phyloP scores from a whole-genome alignment of 2,888 invertebrate species.

The Troglohyphantes excavatus region DNA sequence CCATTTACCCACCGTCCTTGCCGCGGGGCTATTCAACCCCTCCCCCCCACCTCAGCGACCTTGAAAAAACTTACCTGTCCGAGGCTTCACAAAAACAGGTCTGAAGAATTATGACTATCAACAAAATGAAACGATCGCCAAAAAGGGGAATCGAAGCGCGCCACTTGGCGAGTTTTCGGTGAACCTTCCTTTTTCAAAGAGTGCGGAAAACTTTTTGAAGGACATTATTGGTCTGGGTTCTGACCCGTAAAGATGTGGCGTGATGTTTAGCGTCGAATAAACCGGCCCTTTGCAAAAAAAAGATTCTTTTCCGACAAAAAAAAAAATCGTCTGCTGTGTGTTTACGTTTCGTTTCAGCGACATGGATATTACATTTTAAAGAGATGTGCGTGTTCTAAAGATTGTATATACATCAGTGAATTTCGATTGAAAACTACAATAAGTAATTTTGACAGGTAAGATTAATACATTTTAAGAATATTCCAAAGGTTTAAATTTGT shows the following conservation, averaged over 20 bases:
- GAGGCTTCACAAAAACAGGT: conserved; percentile 47
- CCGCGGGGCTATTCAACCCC: conserved; percentile 24
- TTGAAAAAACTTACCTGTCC: conserved; percentile 27
- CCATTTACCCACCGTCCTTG: conserved; percentile 22
- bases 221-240: conserved; percentile 1
- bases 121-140: neutral
- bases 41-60: conserved; percentile 20
- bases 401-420: too few relatives aligned
- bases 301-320: neutral
- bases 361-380: too few relatives aligned
- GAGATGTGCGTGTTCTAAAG: too few relatives aligned
- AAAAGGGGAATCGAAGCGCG: neutral
- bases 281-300: neutral
- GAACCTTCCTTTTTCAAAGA: neutral
- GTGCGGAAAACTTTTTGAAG: conserved; percentile 24
- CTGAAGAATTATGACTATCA: conserved; percentile 7
- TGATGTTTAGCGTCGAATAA: neutral
- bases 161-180: conserved; percentile 27
- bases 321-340: neutral
- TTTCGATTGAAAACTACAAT: too few relatives aligned
- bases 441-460: too few relatives aligned
- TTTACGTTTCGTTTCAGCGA: neutral
- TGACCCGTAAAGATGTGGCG: neutral
- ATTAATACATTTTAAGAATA: too few relatives aligned
- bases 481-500: too few relatives aligned